Evolutionary conservation across 2,888 invertebrate genomes (phyloP), one percentile per base, ranked within the genome.

Genomic region (Micoletzkya japonica): DNA sequence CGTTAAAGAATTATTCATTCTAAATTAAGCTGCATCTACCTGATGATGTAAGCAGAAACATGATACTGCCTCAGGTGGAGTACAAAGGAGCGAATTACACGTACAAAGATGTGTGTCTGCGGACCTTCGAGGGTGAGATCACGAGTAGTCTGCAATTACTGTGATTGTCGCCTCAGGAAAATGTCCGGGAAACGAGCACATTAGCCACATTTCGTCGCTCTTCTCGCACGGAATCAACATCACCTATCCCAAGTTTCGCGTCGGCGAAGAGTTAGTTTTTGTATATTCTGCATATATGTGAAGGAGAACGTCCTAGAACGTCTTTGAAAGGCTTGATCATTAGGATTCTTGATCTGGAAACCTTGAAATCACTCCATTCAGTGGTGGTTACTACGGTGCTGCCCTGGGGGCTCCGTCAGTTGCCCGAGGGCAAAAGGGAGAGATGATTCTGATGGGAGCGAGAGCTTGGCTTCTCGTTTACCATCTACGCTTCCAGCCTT

Each of bases 391-490:
- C 69, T 70, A 79, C 32, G 81, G 78, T 2, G 70, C 76, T 4
- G 79, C 81, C 3, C 58, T 81, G 28, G 81, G 81, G 0, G 81
- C 78, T 7, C 79, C 79, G 14, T 74, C 73, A 30, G 50, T 81
- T 20, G 75, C 72, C 3, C 72, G 70, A 63, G 77, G 72, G 20
- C 75, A 76, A 4, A 50, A 75, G 17, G 76, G 72, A 14, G 70
- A 72, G 61, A 73, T 73, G n/a, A 72, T 79, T 17, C 73, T 81
- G 54, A 76, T 74, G 4, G 70, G 60, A 20, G 83, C 83, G 7
- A 70, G 76, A 30, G 79, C 83, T 7, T 83, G 83, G 83, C 73
- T 82, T 36, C 61, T 83, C 56, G 66, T 83, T 26, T 83, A 81
- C 52, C 82, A 82, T 32, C 59, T 83, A 1, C 10, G 63, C 49